Conservation (phyloP, 2,113 vertebrate genomes). For the Arothron firmamentum region DNA sequence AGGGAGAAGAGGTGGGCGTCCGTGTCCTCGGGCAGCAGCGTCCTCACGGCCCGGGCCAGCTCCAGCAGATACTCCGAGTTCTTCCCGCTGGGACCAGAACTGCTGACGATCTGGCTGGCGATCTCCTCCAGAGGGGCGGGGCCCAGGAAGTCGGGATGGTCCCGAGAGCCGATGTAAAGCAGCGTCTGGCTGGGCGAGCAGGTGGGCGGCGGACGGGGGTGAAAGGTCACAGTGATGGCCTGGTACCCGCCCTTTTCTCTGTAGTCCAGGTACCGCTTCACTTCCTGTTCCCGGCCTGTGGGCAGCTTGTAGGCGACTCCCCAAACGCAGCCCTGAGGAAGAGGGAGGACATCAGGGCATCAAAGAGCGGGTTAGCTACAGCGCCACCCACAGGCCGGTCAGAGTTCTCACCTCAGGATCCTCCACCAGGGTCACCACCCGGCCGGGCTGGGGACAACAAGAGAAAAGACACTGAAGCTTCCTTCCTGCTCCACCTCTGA, state of each 20-base stretch:
- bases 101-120: slow-evolving; percentile 86
- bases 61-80: slow-evolving; percentile 95
- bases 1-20: slow-evolving; percentile 92
- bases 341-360: not conserved
- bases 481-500: no score
- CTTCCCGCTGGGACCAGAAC: slow-evolving; percentile 86
- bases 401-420: slow-evolving; percentile 83
- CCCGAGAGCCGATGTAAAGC: slow-evolving; percentile 89
- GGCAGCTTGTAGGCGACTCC: slow-evolving; percentile 93
- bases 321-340: slow-evolving; percentile 87
- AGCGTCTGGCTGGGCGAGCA: slow-evolving; percentile 71
- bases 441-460: slow-evolving; percentile 83
- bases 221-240: slow-evolving; percentile 82
- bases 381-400: no score
- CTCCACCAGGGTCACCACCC: slow-evolving; percentile 95
- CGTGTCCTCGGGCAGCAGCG: slow-evolving; percentile 84
- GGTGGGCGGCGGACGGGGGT: slow-evolving; percentile 66
- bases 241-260: slow-evolving; percentile 94
- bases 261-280: slow-evolving; percentile 91
- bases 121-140: slow-evolving; percentile 94
- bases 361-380: no score
- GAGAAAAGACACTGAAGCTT: not conserved
- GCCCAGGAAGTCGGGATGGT: slow-evolving; percentile 95
- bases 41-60: slow-evolving; percentile 87
- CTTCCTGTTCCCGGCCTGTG: slow-evolving; percentile 85